Percentiles rank a stretch among this genome's conserved stretches.
These are phyloP conservation scores for Lagopus leucura DNA, from an alignment of 2,113 vertebrate species.

Conservation along the genomic window DNA sequence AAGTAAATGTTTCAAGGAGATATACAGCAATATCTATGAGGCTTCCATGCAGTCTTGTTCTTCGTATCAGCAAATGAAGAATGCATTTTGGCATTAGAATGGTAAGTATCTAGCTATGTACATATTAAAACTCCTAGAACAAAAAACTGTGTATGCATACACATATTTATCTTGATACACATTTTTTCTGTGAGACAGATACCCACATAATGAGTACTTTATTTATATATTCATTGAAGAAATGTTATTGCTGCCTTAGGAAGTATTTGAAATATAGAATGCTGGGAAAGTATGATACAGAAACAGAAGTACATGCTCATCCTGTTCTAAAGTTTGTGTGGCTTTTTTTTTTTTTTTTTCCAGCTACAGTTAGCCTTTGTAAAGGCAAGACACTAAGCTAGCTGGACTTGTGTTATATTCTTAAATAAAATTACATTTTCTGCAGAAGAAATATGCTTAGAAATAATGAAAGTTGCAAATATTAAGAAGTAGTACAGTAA, in stretches of 20 bases:
- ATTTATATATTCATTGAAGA: background rate
- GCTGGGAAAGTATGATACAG: background rate
- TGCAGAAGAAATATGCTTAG: background rate
- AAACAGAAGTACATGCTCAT: background rate
- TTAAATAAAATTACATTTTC: background rate
- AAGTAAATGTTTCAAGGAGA: background rate
- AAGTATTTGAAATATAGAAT: background rate
- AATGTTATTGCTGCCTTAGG: background rate
- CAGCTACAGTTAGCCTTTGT: background rate
- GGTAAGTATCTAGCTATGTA: background rate
- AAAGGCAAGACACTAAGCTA: background rate
- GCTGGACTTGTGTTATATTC: background rate
- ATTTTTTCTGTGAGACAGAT: background rate
- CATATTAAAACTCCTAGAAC: background rate
- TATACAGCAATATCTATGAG: background rate
- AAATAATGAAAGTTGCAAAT: background rate
- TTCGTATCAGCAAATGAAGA: background rate
- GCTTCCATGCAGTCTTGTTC: background rate
- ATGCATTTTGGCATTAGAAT: background rate
- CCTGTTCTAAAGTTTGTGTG: background rate
- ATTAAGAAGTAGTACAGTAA: background rate
- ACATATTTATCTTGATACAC: background rate
- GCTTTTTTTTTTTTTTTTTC: background rate
- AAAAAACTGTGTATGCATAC: accelerated
- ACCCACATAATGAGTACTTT: background rate